Percentiles rank a stretch among this genome's conserved stretches.
Conservation (phyloP, 2,113 vertebrate species). For the Sisor rabdophorus region DNA sequence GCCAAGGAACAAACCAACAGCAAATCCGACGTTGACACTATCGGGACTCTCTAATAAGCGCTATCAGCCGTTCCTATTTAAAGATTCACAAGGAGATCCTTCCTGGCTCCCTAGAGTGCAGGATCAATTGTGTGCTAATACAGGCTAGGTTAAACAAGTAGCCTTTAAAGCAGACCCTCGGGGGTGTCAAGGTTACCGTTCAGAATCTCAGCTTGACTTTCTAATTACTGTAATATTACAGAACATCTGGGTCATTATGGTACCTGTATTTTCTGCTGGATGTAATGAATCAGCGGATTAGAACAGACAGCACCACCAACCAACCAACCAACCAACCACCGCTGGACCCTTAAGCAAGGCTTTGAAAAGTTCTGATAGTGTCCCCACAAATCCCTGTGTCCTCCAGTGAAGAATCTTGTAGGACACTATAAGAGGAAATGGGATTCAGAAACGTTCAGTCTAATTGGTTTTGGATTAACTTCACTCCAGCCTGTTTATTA, state of each 20-base stretch:
- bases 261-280: not conserved
- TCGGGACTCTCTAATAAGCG: not conserved
- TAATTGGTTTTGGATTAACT: not conserved
- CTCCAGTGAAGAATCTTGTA: not conserved
- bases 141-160: not conserved
- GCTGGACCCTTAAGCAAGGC: too few species aligned
- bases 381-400: not conserved
- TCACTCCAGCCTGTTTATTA: slow-evolving; percentile 3
- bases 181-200: not conserved
- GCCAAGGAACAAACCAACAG: not conserved
- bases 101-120: not conserved
- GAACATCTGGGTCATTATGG: not conserved
- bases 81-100: too few species aligned
- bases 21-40: slow-evolving; percentile 7
- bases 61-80: slow-evolving; percentile 4
- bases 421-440: not conserved
- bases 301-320: too few species aligned
- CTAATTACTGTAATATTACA: not conserved
- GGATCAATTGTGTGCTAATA: not conserved
- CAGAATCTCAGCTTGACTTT: not conserved
- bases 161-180: not conserved
- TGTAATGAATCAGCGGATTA: not conserved
- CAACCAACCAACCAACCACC: too few species aligned
- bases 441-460: not conserved
- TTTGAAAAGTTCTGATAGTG: too few species aligned